Base-by-base conservation (phyloP, 1,140 invertebrate species). In the Aphelinus atriplicis region DNA sequence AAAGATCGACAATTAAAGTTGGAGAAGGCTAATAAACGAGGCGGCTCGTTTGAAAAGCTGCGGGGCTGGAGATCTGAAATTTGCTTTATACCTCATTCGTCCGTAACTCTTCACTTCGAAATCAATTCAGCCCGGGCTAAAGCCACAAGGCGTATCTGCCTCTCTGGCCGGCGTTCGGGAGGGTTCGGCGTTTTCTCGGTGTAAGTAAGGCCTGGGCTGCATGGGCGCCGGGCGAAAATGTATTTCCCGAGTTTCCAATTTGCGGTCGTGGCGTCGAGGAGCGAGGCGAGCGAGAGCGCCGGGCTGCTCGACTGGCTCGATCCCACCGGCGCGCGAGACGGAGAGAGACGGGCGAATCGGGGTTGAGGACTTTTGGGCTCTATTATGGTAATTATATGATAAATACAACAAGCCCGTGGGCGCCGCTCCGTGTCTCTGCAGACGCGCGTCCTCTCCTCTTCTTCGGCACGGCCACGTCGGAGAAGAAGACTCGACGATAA, bases 361-460 rank as follows among this genome's bases (percentile, higher is more conserved):
- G 76, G 77, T 77, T 78, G 73, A 80, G 81, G 80, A 80, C 81
- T 80, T 79, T 82, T 80, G 78, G 78, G 82, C 82, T 85, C 83
- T 86, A 87, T 88, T 86, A 88, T 87, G 86, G 84, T 87, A 88
- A 88, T 88, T 88, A 87, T 86, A 88, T 87, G 86, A 88, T 87
- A 88, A 88, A 88, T 88, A 87, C 83, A 86, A 87, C 84, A 86
- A 86, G 84, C 82, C 85, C 82, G 81, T 77, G 78, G 83, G 85
- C 84, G 80, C 78, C 82, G 81, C 81, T 83, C 79, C 51, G 4
- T 53, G 4, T 68, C 63, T 66, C 77, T 63, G 53, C 51, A 43
- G 5, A 47, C 58, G 64, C 56, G 69, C 45, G 26, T 46, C 10
- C 78, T 75, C 68, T 79, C 76, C 78, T 80, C 80, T 74, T 79